These are phyloP conservation scores for Nematolebias whitei DNA, from an alignment of 2,113 vertebrate species.

Conservation along the genomic window DNA sequence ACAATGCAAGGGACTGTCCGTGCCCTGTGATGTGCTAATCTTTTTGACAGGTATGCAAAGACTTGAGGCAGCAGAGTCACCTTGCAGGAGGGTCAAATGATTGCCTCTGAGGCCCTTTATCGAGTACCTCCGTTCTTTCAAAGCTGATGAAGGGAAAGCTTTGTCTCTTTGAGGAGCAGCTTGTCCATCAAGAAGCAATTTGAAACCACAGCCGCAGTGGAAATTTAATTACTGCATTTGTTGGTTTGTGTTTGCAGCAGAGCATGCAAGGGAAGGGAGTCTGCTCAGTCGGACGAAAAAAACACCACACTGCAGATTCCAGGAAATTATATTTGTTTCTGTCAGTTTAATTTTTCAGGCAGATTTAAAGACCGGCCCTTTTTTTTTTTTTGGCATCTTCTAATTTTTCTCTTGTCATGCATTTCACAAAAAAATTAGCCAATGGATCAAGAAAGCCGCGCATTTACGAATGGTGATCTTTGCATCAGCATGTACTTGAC, in stretches of 20 bases:
- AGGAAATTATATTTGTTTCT: background rate
- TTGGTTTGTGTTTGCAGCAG: conserved; percentile 13
- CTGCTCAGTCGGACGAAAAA: conserved; percentile 11
- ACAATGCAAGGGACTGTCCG: conserved; percentile 46
- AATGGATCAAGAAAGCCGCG: background rate
- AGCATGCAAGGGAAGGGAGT: conserved; percentile 1
- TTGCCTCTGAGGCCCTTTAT: conserved; percentile 8
- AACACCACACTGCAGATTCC: background rate
- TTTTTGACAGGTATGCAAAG: conserved; percentile 43
- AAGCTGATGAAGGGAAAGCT: conserved; percentile 6
- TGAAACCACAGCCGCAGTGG: conserved; percentile 9
- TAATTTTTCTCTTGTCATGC: background rate
- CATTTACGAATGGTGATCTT: background rate
- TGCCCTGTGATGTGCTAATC: conserved; percentile 42
- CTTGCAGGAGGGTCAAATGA: conserved; percentile 36
- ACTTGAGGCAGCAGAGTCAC: conserved; percentile 22
- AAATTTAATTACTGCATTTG: conserved; percentile 36
- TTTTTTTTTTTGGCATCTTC: too few species aligned
- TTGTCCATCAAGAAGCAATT: conserved; percentile 7
- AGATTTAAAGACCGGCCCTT: background rate
- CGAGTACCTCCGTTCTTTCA: background rate
- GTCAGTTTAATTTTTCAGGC: background rate
- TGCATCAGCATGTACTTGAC: background rate
- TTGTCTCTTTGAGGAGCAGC: background rate
- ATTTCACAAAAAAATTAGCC: background rate